Percentiles rank a stretch among this genome's conserved stretches.
Conservation (phyloP, 2,113 vertebrate genomes). For the Nyctereutes procyonoides region DNA sequence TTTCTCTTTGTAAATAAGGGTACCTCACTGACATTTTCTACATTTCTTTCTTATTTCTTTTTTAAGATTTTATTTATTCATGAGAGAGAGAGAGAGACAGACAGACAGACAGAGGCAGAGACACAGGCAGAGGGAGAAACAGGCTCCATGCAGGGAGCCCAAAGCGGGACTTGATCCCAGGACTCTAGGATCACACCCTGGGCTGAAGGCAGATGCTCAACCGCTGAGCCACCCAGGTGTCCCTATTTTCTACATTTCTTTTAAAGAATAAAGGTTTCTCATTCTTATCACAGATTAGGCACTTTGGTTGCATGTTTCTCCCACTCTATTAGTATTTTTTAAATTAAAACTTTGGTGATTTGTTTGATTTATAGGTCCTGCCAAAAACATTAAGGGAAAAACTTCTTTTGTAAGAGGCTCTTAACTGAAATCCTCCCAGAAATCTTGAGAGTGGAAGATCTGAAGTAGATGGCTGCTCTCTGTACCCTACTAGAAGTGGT, state of each 20-base stretch:
- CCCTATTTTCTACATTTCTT: not conserved
- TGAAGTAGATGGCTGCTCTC: not conserved
- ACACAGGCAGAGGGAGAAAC: no score
- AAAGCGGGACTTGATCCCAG: no score
- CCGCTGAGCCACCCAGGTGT: no score
- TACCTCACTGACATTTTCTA: not conserved
- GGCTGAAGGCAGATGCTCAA: no score
- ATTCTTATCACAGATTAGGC: not conserved
- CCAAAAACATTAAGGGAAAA: slow-evolving; percentile 21
- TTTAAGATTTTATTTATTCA: no score
- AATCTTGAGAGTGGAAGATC: not conserved
- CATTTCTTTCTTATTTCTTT: not conserved
- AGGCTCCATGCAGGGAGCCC: no score
- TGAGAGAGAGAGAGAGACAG: no score
- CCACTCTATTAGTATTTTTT: not conserved
- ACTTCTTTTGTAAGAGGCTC: not conserved
- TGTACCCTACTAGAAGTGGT: not conserved
- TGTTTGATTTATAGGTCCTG: not conserved
- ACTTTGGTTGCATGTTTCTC: not conserved
- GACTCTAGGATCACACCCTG: no score
- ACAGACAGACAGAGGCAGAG: no score
- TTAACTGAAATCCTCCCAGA: not conserved
- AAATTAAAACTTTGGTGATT: not conserved
- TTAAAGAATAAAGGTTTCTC: not conserved
- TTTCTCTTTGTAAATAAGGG: not conserved